These are phyloP conservation scores for Cylindroiulus punctatus DNA, from an alignment of 2,888 invertebrate species.

Conservation along the genomic window DNA sequence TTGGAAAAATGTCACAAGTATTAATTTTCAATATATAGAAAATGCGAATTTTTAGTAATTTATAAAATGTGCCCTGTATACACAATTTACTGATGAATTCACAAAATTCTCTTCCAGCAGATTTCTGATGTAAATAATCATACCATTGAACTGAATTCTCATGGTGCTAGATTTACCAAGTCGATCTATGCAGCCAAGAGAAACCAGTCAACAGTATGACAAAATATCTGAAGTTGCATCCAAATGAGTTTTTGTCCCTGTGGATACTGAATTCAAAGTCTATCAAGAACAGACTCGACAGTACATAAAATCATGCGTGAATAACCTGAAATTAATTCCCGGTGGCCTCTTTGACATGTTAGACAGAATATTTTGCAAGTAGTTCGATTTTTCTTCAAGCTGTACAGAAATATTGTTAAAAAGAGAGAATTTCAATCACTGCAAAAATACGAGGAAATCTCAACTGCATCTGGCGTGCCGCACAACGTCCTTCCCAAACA, in stretches of 20 bases:
- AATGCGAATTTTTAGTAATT: too few species aligned
- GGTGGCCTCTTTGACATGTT: background rate
- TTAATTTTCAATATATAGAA: too few species aligned
- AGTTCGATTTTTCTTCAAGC: background rate
- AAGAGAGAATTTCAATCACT: constrained; percentile 12
- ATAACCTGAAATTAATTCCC: constrained; percentile 7
- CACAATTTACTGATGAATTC: background rate
- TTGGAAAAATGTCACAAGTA: too few species aligned
- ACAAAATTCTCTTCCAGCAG: background rate
- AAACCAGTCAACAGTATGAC: constrained; percentile 50
- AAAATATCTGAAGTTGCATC: background rate
- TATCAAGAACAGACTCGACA: background rate
- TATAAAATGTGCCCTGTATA: too few species aligned
- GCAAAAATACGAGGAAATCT: background rate
- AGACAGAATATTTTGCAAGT: background rate
- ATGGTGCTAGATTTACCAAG: constrained; percentile 55
- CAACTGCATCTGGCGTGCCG: constrained; percentile 5
- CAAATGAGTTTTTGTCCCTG: background rate
- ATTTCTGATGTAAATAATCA: background rate
- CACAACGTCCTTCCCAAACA: constrained; percentile 53
- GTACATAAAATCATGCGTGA: background rate
- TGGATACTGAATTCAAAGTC: background rate
- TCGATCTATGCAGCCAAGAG: constrained; percentile 54
- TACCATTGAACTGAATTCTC: constrained; percentile 56
- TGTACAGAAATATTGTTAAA: background rate